These are phyloP conservation scores for Alcedo atthis DNA, from an alignment of 2,797 vertebrate genomes.

Conservation along the genomic window DNA sequence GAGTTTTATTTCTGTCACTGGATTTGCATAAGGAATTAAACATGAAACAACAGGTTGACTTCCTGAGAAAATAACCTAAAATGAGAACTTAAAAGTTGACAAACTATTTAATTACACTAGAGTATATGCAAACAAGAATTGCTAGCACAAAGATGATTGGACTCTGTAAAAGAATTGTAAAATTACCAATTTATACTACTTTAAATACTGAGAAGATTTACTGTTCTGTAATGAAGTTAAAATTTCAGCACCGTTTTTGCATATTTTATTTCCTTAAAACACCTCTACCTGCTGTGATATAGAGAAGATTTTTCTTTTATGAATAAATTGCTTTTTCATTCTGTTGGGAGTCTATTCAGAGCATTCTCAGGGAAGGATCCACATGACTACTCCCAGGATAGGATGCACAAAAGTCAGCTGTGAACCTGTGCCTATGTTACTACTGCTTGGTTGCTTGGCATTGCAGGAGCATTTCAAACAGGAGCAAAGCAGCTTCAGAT, in stretches of 20 bases:
- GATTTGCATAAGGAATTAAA: conserved; percentile 1
- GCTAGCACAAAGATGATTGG: neutral
- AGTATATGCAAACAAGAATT: neutral
- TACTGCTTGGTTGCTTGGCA: neutral
- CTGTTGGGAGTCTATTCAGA: neutral
- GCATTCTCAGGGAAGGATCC: neutral
- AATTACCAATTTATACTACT: neutral
- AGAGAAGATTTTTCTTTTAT: neutral
- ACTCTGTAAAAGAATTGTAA: neutral
- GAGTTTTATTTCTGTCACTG: neutral
- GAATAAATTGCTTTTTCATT: neutral
- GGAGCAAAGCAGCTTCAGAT: neutral
- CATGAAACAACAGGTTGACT: neutral
- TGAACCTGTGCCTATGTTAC: neutral
- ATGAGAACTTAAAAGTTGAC: neutral
- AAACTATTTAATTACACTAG: neutral
- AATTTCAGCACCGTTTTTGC: neutral
- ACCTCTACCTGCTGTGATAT: neutral
- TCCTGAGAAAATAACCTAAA: conserved; percentile 19
- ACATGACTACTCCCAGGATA: neutral
- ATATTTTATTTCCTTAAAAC: neutral
- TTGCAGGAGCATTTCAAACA: neutral
- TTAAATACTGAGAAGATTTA: neutral
- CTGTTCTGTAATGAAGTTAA: neutral
- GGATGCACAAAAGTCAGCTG: neutral